A percentile compares a stretch with the other conserved stretches of the same genome.
phyloP scores from a whole-genome alignment of 1,140 invertebrate genomes.

The Eupristina koningsbergeri region DNA sequence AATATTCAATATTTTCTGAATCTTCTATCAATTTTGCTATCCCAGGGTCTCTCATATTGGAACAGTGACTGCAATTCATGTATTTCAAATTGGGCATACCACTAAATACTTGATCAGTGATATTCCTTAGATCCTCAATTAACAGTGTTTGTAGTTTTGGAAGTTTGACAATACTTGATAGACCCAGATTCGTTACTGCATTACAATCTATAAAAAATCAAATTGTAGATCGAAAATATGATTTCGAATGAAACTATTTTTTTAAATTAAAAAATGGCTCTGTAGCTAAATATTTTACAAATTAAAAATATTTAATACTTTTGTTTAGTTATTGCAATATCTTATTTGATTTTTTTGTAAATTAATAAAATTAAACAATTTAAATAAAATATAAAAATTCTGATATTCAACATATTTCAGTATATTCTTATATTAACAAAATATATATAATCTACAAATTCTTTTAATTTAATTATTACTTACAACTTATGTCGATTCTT shows the following conservation, averaged over 20 bases:
- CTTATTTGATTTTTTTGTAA: background rate
- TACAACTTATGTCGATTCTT: conserved; percentile 24
- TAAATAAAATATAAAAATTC: too few species aligned
- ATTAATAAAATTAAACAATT: background rate
- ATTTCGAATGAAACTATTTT: too few species aligned
- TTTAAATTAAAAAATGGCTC: too few species aligned
- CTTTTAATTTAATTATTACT: background rate
- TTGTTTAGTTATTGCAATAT: background rate
- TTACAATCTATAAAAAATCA: conserved; percentile 36
- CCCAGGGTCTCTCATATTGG: background rate
- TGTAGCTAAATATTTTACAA: background rate
- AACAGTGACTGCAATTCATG: conserved; percentile 31
- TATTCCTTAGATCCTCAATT: conserved; percentile 7
- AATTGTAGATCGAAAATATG: too few species aligned
- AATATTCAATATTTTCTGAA: conserved; percentile 23
- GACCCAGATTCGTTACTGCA: conserved; percentile 15
- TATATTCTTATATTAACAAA: too few species aligned
- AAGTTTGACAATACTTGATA: conserved; percentile 22
- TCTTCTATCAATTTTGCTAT: background rate
- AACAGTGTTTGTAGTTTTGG: background rate
- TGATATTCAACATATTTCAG: background rate
- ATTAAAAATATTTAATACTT: background rate
- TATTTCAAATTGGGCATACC: conserved; percentile 6
- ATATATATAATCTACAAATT: too few species aligned
- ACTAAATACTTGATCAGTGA: conserved; percentile 29